phyloP scores from a whole-genome alignment of 1,140 invertebrate genomes.

The Drosophila pandora region DNA sequence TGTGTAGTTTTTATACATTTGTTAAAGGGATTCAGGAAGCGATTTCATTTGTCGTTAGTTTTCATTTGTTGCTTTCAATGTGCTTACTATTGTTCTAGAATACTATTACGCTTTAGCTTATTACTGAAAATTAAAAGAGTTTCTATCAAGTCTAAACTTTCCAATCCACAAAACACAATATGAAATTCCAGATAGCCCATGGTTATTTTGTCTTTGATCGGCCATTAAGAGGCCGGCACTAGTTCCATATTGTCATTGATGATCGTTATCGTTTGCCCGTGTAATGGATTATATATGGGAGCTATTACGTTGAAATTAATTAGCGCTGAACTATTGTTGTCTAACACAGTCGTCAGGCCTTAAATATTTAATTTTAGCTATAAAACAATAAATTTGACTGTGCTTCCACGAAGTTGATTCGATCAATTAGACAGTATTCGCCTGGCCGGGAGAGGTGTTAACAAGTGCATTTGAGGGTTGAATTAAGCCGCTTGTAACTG shows the following conservation, averaged over 20 bases:
- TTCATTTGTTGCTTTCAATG: conserved; percentile 32
- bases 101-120: conserved; percentile 42
- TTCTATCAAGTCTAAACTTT: background rate
- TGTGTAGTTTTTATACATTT: conserved; percentile 59
- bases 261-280: conserved; percentile 12
- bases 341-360: conserved; percentile 42
- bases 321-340: conserved; percentile 42
- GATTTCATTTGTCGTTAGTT: conserved; percentile 3
- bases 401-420: conserved; percentile 43
- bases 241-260: conserved; percentile 8
- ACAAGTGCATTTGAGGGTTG: conserved; percentile 49
- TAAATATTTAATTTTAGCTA: conserved; percentile 56
- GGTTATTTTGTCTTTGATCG: conserved; percentile 28
- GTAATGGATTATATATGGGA: conserved; percentile 16
- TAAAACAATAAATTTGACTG: conserved; percentile 73
- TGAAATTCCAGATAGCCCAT: conserved; percentile 17
- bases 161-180: background rate
- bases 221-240: conserved; percentile 8
- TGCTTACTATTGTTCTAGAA: conserved; percentile 39
- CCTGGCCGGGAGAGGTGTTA: conserved; percentile 54
- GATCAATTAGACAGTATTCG: conserved; percentile 60
- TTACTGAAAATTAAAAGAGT: conserved; percentile 5
- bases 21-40: conserved; percentile 24
- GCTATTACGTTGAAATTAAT: conserved; percentile 44
- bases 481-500: conserved; percentile 52